Evolutionary conservation across 2,888 invertebrate genomes (phyloP).

Genomic region (Acrobeloides nanus): DNA sequence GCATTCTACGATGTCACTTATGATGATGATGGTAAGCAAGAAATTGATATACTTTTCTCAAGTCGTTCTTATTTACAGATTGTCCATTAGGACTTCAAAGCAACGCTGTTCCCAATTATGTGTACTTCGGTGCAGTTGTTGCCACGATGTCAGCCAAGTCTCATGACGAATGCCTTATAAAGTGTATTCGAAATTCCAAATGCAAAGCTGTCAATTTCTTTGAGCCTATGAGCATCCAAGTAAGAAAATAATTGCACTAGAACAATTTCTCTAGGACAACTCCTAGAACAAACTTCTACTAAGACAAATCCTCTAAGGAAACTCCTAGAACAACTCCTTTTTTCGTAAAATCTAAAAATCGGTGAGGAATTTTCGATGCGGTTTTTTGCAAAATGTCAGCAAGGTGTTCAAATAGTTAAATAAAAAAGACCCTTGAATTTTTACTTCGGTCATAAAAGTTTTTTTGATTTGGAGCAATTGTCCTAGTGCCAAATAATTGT

Average conservation of each 20-base stretch:
- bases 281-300: neutral
- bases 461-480: too few species aligned
- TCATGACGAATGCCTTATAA: conserved; percentile 40
- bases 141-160: conserved; percentile 41
- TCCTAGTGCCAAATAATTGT: too few species aligned
- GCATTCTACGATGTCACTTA: conserved; percentile 52
- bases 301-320: too few species aligned
- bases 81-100: conserved; percentile 48
- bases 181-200: conserved; percentile 39
- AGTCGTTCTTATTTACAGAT: conserved; percentile 18
- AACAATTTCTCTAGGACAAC: neutral
- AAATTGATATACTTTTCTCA: neutral
- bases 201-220: conserved; percentile 52
- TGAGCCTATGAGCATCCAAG: conserved; percentile 43
- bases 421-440: neutral
- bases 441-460: conserved; percentile 3
- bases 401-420: neutral
- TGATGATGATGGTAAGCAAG: conserved; percentile 44
- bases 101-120: conserved; percentile 51
- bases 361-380: too few species aligned
- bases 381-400: neutral
- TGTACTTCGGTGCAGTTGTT: conserved; percentile 51
- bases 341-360: too few species aligned
- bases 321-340: too few species aligned
- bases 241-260: conserved; percentile 13